Base-by-base conservation (phyloP, 2,797 vertebrate species). In the Aulostomus chinensis region DNA sequence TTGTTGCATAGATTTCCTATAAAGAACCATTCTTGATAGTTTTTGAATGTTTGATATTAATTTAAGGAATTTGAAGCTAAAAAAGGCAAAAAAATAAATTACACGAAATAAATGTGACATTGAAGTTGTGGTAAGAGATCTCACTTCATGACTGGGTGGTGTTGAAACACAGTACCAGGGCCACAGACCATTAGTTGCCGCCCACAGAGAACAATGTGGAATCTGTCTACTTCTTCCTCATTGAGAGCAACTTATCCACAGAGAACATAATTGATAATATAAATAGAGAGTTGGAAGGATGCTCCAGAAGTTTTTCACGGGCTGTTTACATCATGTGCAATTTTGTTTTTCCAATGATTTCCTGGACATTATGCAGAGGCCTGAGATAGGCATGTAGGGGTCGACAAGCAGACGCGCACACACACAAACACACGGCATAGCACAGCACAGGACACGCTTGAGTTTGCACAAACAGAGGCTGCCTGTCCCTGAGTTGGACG, bases 301-400 rank as follows among this genome's bases (percentile, higher is more conserved):
- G 49, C 76, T 69, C 73, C 79, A 78, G 58, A 84, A 84, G 79
- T 88, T 84, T 63, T 75, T 81, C 76, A 80, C 55, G 68, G 52
- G 37, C 65, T 91, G 89, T 92, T 92, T 92, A 91, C 87, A 85
- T 76, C 86, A 86, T 67, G 80, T 81, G 78, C 74, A 82, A 80
- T 89, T 89, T 63, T 86, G 86, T 88, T 90, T 88, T 87, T 79
- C 78, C 77, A 83, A 60, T 52, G 58, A 87, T 87, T 91, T 91
- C 88, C 88, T 88, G 88, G 88, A 90, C 14, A 39, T 87, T 89
- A 68, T 21, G 39, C 90, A 91, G 86, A 83, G 76, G 78, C 82
- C 84, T 57, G 70, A 75, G 58, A 86, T 70, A 78, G 81, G 81
- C 79, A 83, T 49, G 76, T 68, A 73, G 76, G 71, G 82, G 83